A percentile compares a stretch with the other conserved stretches of the same genome.
Conservation (phyloP, 2,113 vertebrate genomes). For the Bucco capensis region DNA sequence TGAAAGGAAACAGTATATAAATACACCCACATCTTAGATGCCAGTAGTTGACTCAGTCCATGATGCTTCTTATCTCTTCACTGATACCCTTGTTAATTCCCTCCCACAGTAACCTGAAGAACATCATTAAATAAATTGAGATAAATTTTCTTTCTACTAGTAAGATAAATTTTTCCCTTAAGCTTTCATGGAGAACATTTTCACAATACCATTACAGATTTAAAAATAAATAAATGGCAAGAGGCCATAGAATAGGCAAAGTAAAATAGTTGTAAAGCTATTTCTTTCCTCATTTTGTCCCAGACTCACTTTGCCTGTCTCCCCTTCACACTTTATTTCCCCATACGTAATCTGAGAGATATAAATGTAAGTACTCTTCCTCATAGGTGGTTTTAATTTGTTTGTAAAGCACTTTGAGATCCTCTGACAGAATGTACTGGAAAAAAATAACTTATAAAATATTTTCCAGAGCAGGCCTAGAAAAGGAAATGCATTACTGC, state of each 20-base stretch:
- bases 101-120: neutral
- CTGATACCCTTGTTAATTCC: neutral
- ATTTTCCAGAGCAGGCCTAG: neutral
- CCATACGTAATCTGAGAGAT: neutral
- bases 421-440: slow-evolving; percentile 16
- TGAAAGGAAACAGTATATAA: neutral
- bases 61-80: neutral
- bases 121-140: neutral
- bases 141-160: neutral
- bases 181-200: neutral
- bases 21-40: neutral
- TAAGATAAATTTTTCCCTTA: neutral
- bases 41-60: neutral
- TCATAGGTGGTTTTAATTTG: slow-evolving; percentile 25
- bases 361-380: neutral
- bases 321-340: neutral
- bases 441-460: neutral
- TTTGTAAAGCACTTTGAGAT: slow-evolving; percentile 13
- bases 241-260: neutral
- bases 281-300: neutral
- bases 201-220: neutral
- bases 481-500: neutral
- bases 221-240: neutral
- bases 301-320: neutral
- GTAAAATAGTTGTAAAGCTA: neutral